Percentiles rank a stretch among this genome's conserved stretches.
Conservation (phyloP, 2,797 vertebrate genomes). For the Fratercula arctica region DNA sequence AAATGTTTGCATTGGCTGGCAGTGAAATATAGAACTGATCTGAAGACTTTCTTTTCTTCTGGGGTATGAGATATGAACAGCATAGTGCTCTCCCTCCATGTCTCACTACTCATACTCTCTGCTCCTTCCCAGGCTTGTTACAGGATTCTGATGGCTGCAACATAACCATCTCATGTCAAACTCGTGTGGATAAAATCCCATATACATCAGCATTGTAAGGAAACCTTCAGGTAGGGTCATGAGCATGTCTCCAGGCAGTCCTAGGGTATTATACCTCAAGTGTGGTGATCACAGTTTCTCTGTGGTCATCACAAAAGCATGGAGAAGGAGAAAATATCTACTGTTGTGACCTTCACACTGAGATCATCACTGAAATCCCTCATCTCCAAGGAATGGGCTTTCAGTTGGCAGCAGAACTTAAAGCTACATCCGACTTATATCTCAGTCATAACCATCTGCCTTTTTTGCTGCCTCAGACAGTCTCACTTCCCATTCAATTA, state of each 20-base stretch:
- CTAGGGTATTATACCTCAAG: background rate
- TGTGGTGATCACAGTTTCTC: background rate
- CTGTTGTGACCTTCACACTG: background rate
- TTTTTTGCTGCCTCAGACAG: conserved; percentile 5
- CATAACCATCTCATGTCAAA: background rate
- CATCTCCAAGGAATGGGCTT: background rate
- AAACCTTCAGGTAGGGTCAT: background rate
- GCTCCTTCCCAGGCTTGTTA: background rate
- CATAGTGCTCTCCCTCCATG: background rate
- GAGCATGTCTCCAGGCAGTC: background rate
- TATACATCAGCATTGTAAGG: background rate
- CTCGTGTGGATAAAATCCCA: background rate
- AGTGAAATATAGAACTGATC: background rate
- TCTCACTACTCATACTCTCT: background rate
- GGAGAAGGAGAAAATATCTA: background rate
- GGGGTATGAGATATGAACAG: background rate
- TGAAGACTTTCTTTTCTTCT: background rate
- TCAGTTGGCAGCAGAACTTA: background rate
- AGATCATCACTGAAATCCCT: background rate
- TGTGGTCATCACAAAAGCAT: background rate
- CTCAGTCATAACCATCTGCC: background rate
- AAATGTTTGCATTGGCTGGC: background rate
- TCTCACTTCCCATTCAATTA: conserved; percentile 39
- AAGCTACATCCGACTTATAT: background rate
- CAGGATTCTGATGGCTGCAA: background rate